Evolutionary conservation across 2,797 vertebrate genomes (phyloP).

Genomic region (Silurus aristotelis): DNA sequence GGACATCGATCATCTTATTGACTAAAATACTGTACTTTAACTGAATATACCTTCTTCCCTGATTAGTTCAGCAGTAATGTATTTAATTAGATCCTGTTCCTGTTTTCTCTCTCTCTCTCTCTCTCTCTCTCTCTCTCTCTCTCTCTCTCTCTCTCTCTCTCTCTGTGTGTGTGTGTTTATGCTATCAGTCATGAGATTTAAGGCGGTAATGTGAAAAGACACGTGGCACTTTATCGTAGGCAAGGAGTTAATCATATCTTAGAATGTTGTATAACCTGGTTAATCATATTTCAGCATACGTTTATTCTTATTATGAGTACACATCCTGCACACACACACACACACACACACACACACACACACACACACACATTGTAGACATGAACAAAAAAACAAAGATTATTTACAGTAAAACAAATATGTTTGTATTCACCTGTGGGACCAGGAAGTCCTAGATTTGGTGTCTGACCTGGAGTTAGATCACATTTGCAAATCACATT

Average conservation of each 20-base stretch:
- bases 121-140: background rate
- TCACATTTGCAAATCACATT: no score
- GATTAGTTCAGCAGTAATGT: background rate
- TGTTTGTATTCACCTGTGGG: background rate
- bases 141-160: background rate
- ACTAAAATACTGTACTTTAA: background rate
- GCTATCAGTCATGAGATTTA: background rate
- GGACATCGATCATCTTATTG: background rate
- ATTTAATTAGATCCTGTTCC: background rate
- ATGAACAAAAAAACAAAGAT: background rate
- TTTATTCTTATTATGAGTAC: background rate
- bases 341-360: no score
- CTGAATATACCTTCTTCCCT: background rate
- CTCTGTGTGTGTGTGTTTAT: background rate
- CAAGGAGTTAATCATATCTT: background rate
- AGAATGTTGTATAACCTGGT: background rate
- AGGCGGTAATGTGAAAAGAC: background rate
- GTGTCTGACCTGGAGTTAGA: no score
- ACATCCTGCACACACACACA: no score
- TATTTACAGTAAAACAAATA: background rate
- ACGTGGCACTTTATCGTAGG: conserved; percentile 32
- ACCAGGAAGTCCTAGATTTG: background rate
- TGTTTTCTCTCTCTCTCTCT: background rate
- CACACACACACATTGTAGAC: background rate
- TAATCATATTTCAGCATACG: background rate